Evolutionary conservation across 2,888 invertebrate species (phyloP).

Genomic region (Agonopterix alstromeriana): DNA sequence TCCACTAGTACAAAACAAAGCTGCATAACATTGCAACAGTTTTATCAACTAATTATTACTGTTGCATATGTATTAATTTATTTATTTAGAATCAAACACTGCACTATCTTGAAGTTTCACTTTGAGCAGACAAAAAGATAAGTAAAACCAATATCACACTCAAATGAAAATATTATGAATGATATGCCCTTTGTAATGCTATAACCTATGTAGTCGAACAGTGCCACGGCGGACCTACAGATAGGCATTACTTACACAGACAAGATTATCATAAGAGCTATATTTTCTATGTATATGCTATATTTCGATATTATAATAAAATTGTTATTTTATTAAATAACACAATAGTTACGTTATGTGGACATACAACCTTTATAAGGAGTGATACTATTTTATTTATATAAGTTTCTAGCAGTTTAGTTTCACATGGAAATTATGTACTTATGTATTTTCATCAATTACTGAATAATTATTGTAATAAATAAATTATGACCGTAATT

Average conservation of each 20-base stretch:
- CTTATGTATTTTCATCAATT: constrained; percentile 1
- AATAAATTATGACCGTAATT: neutral
- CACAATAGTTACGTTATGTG: constrained; percentile 63
- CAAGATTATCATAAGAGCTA: constrained; percentile 42
- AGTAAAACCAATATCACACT: constrained; percentile 3
- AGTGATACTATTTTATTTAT: constrained; percentile 46
- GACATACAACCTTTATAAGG: constrained; percentile 72
- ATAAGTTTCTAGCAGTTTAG: constrained; percentile 36
- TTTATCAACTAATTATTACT: constrained; percentile 16
- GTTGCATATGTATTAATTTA: constrained; percentile 22
- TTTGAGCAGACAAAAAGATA: constrained; percentile 20
- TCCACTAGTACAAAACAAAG: constrained; percentile 64
- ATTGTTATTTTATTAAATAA: constrained; percentile 52
- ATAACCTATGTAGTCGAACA: constrained; percentile 25
- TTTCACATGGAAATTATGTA: constrained; percentile 3
- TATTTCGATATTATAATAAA: constrained; percentile 53
- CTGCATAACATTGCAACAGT: constrained; percentile 47
- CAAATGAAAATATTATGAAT: constrained; percentile 18
- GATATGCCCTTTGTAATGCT: constrained; percentile 36
- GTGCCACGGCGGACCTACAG: constrained; percentile 36
- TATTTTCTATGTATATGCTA: constrained; percentile 49
- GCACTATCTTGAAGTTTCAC: constrained; percentile 14
- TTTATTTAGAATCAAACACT: constrained; percentile 22
- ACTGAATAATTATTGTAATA: constrained; percentile 3
- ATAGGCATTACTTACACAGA: constrained; percentile 44